A percentile compares a stretch with the other conserved stretches of the same genome.
These are phyloP conservation scores for Hetaerina titia DNA, from an alignment of 2,888 invertebrate genomes.

Conservation along the genomic window DNA sequence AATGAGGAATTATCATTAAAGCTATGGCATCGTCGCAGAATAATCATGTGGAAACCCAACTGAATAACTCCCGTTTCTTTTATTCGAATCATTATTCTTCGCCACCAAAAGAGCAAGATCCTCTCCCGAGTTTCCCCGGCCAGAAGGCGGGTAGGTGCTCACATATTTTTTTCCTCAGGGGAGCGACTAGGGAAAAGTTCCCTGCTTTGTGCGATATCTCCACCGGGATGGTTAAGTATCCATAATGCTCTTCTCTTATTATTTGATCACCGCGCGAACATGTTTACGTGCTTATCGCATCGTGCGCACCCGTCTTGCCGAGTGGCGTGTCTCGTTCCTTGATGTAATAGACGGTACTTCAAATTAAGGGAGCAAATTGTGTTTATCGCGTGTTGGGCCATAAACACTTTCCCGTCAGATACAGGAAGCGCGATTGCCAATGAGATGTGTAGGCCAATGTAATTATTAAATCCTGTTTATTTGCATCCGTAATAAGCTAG, in stretches of 20 bases:
- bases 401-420: not conserved
- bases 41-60: too few species aligned
- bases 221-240: not conserved
- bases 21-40: too few species aligned
- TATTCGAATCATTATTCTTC: too few species aligned
- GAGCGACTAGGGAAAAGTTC: too few species aligned
- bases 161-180: too few species aligned
- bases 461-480: not conserved
- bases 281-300: not conserved
- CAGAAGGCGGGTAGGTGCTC: too few species aligned
- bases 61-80: too few species aligned
- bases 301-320: not conserved
- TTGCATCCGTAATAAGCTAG: not conserved
- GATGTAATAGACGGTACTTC: not conserved
- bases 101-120: too few species aligned
- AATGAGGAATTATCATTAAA: too few species aligned
- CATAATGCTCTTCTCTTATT: not conserved
- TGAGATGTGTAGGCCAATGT: not conserved
- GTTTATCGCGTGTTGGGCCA: not conserved
- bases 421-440: not conserved
- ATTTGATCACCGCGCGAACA: not conserved
- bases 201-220: too few species aligned
- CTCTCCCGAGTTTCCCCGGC: too few species aligned
- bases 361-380: not conserved
- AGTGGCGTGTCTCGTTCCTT: not conserved